These are phyloP conservation scores for Leptobrachium leishanense DNA, from an alignment of 2,113 vertebrate species.

Conservation along the genomic window DNA sequence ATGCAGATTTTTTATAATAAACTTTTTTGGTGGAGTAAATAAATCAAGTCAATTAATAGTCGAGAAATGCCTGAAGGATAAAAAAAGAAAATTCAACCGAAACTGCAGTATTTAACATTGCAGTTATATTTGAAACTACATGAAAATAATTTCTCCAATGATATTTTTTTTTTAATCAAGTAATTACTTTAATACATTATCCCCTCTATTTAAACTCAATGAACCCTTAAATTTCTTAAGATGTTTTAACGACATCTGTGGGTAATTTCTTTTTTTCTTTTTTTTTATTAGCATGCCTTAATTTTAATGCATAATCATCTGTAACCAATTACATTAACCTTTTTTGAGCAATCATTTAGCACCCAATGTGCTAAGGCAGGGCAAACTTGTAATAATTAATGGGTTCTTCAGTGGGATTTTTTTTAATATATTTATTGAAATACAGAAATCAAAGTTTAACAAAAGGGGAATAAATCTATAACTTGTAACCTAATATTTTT, in stretches of 20 bases:
- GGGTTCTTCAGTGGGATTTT: background rate
- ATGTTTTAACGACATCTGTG: background rate
- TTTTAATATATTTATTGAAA: background rate
- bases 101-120: no score
- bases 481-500: no score
- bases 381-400: background rate
- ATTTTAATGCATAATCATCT: background rate
- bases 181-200: constrained; percentile 32
- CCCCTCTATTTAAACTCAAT: constrained; percentile 36
- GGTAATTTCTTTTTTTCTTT: background rate
- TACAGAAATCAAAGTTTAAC: no score
- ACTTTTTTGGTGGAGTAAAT: no score
- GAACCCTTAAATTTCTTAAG: constrained; percentile 38
- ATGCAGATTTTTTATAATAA: no score
- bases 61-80: no score
- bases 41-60: no score
- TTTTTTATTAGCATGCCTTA: background rate
- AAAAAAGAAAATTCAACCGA: no score
- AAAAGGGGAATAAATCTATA: no score
- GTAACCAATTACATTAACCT: constrained; percentile 3
- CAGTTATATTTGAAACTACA: no score
- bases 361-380: background rate
- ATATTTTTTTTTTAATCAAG: constrained; percentile 11
- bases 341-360: background rate
- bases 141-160: no score